These are phyloP conservation scores for Xiphophorus couchianus DNA, from an alignment of 2,113 vertebrate species.

Conservation along the genomic window DNA sequence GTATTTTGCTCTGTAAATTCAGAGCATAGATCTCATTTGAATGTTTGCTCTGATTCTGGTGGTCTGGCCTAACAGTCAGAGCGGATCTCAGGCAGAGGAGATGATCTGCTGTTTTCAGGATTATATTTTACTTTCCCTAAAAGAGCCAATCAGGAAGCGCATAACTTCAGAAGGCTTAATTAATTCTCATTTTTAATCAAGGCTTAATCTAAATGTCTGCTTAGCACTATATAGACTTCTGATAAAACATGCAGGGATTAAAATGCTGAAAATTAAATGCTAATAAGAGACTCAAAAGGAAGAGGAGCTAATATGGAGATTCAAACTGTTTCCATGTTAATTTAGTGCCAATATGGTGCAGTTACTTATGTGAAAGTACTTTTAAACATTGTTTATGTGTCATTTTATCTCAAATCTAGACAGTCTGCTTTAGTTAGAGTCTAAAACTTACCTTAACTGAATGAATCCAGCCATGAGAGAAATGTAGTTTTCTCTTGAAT, in stretches of 20 bases:
- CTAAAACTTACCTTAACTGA: conserved; percentile 5
- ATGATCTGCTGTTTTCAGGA: conserved; percentile 26
- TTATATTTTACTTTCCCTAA: conserved; percentile 21
- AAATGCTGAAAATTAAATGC: conserved; percentile 59
- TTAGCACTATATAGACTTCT: conserved; percentile 34
- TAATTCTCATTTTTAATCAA: conserved; percentile 63
- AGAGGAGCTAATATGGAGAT: conserved; percentile 19
- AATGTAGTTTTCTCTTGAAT: conserved; percentile 1
- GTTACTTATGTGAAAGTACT: background rate
- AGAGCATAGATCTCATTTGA: background rate
- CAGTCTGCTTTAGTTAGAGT: background rate
- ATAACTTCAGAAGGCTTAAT: conserved; percentile 56
- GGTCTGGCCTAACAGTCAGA: conserved; percentile 8
- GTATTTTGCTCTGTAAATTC: background rate
- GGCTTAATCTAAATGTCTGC: conserved; percentile 62
- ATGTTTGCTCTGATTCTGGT: conserved; percentile 10
- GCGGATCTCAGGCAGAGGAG: background rate
- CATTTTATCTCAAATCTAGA: conserved; percentile 1
- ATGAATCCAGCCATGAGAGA: background rate
- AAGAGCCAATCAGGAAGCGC: conserved; percentile 35
- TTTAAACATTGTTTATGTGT: conserved; percentile 8
- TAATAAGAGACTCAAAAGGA: conserved; percentile 51
- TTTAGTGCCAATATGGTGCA: conserved; percentile 11
- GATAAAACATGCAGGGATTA: conserved; percentile 48
- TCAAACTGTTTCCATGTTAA: conserved; percentile 29